Evolutionary conservation across 2,888 invertebrate genomes (phyloP), one percentile per base, ranked within the genome.

Genomic region (Ypsolopha scabrella): DNA sequence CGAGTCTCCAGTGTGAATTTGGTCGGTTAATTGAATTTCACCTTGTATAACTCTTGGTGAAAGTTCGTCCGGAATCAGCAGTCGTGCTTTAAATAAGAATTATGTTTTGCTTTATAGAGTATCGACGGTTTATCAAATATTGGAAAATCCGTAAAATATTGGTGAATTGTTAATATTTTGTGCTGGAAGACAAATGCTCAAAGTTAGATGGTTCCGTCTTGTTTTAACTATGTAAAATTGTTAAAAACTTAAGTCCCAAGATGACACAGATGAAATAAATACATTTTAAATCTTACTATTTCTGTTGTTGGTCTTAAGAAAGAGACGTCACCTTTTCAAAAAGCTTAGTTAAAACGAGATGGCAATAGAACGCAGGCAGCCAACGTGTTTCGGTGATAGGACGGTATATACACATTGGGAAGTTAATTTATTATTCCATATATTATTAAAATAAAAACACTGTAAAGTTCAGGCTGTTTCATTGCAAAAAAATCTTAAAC

Each of bases 351-450:
- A 68, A 66, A 76, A 57, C 63, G 70, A 63, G 71, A 72, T 64
- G 60, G 69, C 60, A 75, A 77, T 73, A 72, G 76, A 65, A 59
- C 57, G 72, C 54, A 70, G 72, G 64, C 70, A 75, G 73, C 68
- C 68, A 67, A 67, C 66, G 74, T 72, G 77, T 75, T 70, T 76
- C 72, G 79, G 79, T 80, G 82, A 81, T 80, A 79, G 78, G 64
- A 69, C 64, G 76, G 69, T 72, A 72, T 68, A 66, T 71, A 38
- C 38, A 44, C 51, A 75, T 68, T 66, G 69, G 68, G 67, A 69
- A 77, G 72, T 75, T 79, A 73, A 79, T 81, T 82, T 80, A 82
- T 76, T 83, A 82, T 83, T 82, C 82, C 79, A 80, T 80, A 80
- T 79, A 79, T 49, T 55, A 48, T 76, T 80, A 80, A 81, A 76